Percentiles rank a stretch among this genome's conserved stretches.
These are phyloP conservation scores for Dorcus parallelipipedus DNA, from an alignment of 2,888 invertebrate species.

Conservation along the genomic window DNA sequence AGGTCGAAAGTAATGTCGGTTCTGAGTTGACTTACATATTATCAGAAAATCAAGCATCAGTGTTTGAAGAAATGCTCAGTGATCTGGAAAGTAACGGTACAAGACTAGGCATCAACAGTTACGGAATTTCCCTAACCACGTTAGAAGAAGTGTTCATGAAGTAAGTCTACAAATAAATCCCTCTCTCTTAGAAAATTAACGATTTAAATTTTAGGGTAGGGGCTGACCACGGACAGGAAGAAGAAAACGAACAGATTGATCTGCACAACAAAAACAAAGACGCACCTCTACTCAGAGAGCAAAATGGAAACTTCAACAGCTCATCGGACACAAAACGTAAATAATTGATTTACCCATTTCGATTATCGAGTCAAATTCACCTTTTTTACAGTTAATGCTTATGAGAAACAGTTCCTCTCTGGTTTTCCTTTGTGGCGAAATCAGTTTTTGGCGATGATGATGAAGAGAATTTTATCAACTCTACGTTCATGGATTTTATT, in stretches of 20 bases:
- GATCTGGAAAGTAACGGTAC: conserved; percentile 62
- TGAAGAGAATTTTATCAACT: conserved; percentile 47
- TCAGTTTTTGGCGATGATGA: conserved; percentile 45
- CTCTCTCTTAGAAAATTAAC: not conserved
- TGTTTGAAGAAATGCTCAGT: conserved; percentile 66
- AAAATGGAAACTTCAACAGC: conserved; percentile 8
- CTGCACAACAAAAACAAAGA: conserved; percentile 10
- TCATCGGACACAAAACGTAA: conserved; percentile 24
- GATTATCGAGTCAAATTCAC: not conserved
- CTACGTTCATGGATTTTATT: conserved; percentile 65
- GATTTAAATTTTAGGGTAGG: conserved; percentile 29
- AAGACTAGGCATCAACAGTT: conserved; percentile 66
- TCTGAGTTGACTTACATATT: conserved; percentile 71
- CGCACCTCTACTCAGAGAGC: conserved; percentile 8
- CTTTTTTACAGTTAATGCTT: conserved; percentile 34
- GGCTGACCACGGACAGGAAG: conserved; percentile 30
- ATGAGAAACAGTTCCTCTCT: conserved; percentile 27
- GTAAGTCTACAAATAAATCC: conserved; percentile 46
- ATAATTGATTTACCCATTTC: not conserved
- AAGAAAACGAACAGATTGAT: conserved; percentile 19
- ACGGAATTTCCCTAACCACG: conserved; percentile 80
- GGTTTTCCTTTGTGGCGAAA: conserved; percentile 36
- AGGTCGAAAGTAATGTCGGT: conserved; percentile 69
- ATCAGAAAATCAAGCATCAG: conserved; percentile 57
- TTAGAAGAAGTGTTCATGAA: conserved; percentile 88